phyloP scores from a whole-genome alignment of 2,888 invertebrate species.

The Orthosia gothica region DNA sequence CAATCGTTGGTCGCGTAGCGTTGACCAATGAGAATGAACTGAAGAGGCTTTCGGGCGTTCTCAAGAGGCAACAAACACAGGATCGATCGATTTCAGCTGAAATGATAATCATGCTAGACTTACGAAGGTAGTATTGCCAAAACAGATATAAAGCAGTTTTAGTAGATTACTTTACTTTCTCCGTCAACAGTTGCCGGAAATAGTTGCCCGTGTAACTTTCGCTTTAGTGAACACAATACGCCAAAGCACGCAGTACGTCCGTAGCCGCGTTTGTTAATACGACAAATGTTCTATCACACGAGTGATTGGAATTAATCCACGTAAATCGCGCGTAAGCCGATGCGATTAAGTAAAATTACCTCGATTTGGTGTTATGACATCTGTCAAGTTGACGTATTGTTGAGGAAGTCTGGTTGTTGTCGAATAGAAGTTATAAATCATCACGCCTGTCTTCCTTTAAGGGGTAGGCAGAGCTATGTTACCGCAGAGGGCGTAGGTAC shows the following conservation, averaged over 20 bases:
- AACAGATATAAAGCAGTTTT: background rate
- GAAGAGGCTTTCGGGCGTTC: no score
- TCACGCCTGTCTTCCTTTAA: no score
- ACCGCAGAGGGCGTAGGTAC: no score
- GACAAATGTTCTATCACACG: conserved; percentile 58
- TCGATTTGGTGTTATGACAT: conserved; percentile 45
- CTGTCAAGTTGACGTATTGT: conserved; percentile 22
- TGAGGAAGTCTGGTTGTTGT: background rate
- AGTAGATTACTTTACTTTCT: background rate
- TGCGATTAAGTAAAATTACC: conserved; percentile 42
- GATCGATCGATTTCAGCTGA: no score
- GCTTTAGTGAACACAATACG: conserved; percentile 10
- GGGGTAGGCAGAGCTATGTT: no score
- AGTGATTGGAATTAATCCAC: conserved; percentile 53
- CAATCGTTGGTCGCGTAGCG: no score
- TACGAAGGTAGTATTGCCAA: no score
- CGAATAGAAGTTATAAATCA: background rate
- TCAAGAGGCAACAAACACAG: no score
- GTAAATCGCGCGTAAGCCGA: conserved; percentile 50
- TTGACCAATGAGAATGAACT: no score
- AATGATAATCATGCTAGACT: no score
- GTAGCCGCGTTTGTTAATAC: conserved; percentile 27
- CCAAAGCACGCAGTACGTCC: conserved; percentile 10
- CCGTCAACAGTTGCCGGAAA: background rate
- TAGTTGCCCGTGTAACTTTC: background rate